A percentile compares a stretch with the other conserved stretches of the same genome.
These are phyloP conservation scores for Drosophila pandora DNA, from an alignment of 1,140 invertebrate species.

Conservation along the genomic window DNA sequence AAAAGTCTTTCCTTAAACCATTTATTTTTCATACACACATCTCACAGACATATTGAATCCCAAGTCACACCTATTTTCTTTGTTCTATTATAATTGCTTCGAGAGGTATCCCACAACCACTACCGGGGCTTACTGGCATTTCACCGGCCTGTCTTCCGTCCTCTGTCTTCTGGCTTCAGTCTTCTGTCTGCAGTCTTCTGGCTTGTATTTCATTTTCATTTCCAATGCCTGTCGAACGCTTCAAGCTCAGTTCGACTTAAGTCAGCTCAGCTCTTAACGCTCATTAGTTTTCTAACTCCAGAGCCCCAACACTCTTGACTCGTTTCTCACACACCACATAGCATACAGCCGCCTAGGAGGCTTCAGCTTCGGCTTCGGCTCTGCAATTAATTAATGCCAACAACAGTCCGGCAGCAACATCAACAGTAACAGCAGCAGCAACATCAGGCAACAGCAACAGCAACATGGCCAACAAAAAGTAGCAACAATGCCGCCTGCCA, in stretches of 20 bases:
- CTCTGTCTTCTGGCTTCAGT: conserved; percentile 13
- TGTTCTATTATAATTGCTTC: conserved; percentile 28
- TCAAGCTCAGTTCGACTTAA: conserved; percentile 27
- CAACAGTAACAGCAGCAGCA: conserved; percentile 26
- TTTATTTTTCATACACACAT: background rate
- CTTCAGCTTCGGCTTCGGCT: conserved; percentile 31
- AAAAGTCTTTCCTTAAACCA: background rate
- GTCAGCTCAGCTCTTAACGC: conserved; percentile 58
- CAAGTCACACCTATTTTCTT: conserved; percentile 2
- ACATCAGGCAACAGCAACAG: conserved; percentile 19
- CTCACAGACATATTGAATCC: background rate
- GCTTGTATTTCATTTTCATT: conserved; percentile 69
- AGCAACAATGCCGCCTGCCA: conserved; percentile 74
- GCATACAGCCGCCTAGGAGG: conserved; percentile 21
- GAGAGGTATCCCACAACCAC: conserved; percentile 26
- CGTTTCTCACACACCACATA: conserved; percentile 61
- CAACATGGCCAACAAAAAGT: conserved; percentile 53
- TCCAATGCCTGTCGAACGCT: conserved; percentile 61
- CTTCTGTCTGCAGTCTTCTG: conserved; percentile 31
- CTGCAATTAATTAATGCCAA: conserved; percentile 79
- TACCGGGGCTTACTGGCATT: conserved; percentile 25
- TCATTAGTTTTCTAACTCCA: conserved; percentile 67
- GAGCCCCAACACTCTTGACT: conserved; percentile 46
- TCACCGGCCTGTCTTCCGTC: conserved; percentile 35
- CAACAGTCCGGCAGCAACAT: conserved; percentile 49